A percentile compares a stretch with the other conserved stretches of the same genome.
phyloP scores from a whole-genome alignment of 2,888 invertebrate species.

The Troides aeacus region DNA sequence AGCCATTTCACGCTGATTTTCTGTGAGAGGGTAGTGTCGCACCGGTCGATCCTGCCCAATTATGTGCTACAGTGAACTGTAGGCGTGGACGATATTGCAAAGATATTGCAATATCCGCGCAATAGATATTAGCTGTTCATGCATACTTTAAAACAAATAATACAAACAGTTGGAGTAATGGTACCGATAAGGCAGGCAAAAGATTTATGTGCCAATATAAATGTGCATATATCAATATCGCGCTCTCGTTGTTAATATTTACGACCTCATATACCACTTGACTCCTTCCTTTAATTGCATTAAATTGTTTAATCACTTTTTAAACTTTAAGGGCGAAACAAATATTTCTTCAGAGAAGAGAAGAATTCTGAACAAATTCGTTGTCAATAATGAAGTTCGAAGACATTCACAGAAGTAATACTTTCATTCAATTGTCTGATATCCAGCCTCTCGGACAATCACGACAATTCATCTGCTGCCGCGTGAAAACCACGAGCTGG shows the following conservation, averaged over 20 bases:
- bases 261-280: neutral
- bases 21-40: no score
- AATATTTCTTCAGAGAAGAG: neutral
- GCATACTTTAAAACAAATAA: neutral
- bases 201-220: constrained; percentile 27
- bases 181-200: constrained; percentile 4
- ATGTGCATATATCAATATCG: constrained; percentile 20
- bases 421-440: neutral
- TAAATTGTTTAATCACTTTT: neutral
- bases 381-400: no score
- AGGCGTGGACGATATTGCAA: neutral
- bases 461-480: neutral
- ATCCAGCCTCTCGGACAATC: neutral
- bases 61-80: no score
- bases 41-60: no score
- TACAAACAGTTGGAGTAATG: constrained; percentile 14
- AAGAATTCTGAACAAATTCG: no score
- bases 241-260: constrained; percentile 1
- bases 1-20: no score
- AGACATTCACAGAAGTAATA: no score
- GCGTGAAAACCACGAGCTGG: neutral
- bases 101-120: neutral
- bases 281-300: neutral
- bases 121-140: neutral
- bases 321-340: neutral